These are phyloP conservation scores for Pherbina coryleti DNA, from an alignment of 2,888 invertebrate genomes.

Conservation along the genomic window DNA sequence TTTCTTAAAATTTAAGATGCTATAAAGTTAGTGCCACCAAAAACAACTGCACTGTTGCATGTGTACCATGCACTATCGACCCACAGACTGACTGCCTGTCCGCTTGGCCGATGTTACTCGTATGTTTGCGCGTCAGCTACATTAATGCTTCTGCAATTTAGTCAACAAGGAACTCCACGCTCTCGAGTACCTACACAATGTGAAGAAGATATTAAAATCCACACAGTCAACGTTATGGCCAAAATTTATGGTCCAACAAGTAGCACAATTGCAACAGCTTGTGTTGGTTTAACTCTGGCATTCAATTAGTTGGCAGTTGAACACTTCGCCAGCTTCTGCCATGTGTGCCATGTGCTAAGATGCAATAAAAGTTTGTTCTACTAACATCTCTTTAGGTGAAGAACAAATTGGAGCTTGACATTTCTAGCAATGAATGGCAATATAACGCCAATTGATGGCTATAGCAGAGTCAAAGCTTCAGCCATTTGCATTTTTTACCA, in stretches of 20 bases:
- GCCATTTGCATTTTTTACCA: not conserved
- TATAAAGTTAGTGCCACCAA: constrained; percentile 29
- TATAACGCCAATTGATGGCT: not conserved
- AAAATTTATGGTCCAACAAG: constrained; percentile 36
- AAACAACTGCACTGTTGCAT: not conserved
- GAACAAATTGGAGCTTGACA: constrained; percentile 37
- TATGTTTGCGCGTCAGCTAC: not conserved
- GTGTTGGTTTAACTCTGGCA: not conserved
- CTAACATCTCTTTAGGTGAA: not conserved
- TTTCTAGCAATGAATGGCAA: not conserved
- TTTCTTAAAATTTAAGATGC: constrained; percentile 12
- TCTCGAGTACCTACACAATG: not conserved
- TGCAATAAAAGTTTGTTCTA: not conserved
- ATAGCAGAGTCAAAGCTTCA: not conserved
- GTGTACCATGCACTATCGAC: not conserved
- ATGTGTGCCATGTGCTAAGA: constrained; percentile 12
- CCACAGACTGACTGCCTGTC: not conserved
- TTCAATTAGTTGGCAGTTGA: constrained; percentile 20
- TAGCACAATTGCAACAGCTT: constrained; percentile 11
- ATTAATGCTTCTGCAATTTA: not conserved
- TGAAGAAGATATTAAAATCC: constrained; percentile 37
- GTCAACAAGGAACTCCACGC: not conserved
- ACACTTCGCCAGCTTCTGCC: not conserved
- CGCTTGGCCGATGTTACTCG: not conserved
- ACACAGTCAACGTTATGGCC: constrained; percentile 25